Percentiles rank a stretch among this genome's conserved stretches.
These are phyloP conservation scores for Aptenodytes patagonicus DNA, from an alignment of 2,113 vertebrate species.

Conservation along the genomic window DNA sequence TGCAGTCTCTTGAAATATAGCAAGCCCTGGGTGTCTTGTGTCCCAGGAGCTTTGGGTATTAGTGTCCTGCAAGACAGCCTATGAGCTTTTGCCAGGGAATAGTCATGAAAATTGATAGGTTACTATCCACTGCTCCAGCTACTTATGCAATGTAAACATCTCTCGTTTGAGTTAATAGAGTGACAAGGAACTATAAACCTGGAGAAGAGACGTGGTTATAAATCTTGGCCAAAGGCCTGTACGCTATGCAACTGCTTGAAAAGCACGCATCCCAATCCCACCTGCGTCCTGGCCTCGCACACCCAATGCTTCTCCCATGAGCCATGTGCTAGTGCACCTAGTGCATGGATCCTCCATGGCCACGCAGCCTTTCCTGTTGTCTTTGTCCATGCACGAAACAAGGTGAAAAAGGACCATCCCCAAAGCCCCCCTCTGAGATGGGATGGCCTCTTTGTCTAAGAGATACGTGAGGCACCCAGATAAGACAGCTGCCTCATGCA, in stretches of 20 bases:
- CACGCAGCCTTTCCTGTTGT: background rate
- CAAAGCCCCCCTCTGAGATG: background rate
- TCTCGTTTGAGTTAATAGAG: slow-evolving; percentile 36
- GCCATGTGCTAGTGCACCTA: background rate
- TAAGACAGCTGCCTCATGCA: background rate
- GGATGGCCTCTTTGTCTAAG: background rate
- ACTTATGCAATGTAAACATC: slow-evolving; percentile 60
- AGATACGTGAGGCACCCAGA: background rate
- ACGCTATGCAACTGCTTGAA: background rate
- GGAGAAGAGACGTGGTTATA: background rate
- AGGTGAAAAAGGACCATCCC: background rate
- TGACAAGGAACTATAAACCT: slow-evolving; percentile 43
- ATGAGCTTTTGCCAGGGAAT: background rate
- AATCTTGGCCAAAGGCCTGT: background rate
- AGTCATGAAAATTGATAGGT: slow-evolving; percentile 55
- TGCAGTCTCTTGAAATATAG: slow-evolving; percentile 22
- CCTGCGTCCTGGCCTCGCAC: accelerated
- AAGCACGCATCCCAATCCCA: background rate
- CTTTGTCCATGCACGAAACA: background rate
- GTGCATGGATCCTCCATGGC: background rate
- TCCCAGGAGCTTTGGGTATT: slow-evolving; percentile 21
- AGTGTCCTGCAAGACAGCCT: background rate
- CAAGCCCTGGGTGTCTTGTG: slow-evolving; percentile 6
- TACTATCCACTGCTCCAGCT: slow-evolving; percentile 37
- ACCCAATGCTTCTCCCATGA: accelerated